Evolutionary conservation across 2,113 vertebrate genomes (phyloP).

Genomic region (Dasyurus viverrinus): DNA sequence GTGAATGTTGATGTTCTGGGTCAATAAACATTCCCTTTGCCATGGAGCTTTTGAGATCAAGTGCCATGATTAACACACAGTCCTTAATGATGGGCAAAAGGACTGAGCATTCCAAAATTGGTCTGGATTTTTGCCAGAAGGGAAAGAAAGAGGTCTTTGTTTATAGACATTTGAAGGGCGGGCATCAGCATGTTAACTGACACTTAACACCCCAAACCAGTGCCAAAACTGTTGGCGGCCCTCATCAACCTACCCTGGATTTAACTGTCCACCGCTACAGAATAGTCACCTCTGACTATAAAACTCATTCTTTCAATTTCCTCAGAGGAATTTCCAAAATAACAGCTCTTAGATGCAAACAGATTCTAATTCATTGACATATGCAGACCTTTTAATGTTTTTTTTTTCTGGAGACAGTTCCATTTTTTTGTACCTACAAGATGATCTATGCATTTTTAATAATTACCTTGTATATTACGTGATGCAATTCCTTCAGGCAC

Average conservation of each 20-base stretch:
- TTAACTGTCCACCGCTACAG: slow-evolving; percentile 84
- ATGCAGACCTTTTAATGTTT: slow-evolving; percentile 83
- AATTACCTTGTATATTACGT: slow-evolving; percentile 81
- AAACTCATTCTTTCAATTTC: slow-evolving; percentile 84
- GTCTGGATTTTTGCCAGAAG: slow-evolving; percentile 87
- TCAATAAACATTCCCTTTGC: slow-evolving; percentile 86
- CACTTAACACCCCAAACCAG: slow-evolving; percentile 88
- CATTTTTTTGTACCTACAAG: slow-evolving; percentile 74
- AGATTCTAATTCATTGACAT: slow-evolving; percentile 84
- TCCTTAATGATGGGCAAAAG: slow-evolving; percentile 85
- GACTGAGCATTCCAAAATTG: slow-evolving; percentile 85
- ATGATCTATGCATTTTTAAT: slow-evolving; percentile 84
- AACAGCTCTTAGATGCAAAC: slow-evolving; percentile 85
- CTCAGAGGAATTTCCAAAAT: slow-evolving; percentile 85
- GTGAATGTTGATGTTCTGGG: slow-evolving; percentile 83
- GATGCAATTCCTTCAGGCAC: slow-evolving; percentile 80
- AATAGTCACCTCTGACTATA: slow-evolving; percentile 83
- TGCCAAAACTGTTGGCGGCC: slow-evolving; percentile 88
- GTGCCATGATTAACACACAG: slow-evolving; percentile 84
- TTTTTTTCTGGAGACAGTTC: slow-evolving; percentile 53
- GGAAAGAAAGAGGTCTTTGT: slow-evolving; percentile 88
- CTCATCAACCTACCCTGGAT: slow-evolving; percentile 85
- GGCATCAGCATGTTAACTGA: slow-evolving; percentile 89
- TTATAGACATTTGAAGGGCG: slow-evolving; percentile 87
- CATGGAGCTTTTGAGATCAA: slow-evolving; percentile 85